Conservation (phyloP, 2,113 vertebrate genomes). For the Cardinalis cardinalis region DNA sequence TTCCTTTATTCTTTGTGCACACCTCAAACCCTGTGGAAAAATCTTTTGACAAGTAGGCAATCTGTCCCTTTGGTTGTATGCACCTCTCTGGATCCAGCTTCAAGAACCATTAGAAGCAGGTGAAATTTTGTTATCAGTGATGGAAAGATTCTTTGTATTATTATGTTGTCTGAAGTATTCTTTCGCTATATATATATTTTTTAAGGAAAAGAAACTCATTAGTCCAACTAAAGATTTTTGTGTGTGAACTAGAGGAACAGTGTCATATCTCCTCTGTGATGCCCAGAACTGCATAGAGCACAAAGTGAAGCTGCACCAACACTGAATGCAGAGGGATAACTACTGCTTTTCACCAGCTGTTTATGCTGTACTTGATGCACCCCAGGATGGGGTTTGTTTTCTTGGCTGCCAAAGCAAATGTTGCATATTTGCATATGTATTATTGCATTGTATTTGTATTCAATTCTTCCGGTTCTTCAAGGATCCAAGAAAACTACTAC, state of each 20-base stretch:
- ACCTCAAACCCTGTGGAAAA: not conserved
- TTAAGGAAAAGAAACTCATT: not conserved
- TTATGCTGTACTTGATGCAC: not conserved
- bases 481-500: not conserved
- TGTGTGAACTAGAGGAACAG: not conserved
- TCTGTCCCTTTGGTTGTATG: not conserved
- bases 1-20: not conserved
- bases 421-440: not conserved
- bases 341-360: not conserved
- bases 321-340: too few species aligned
- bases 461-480: not conserved
- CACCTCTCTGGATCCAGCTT: not conserved
- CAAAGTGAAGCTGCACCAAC: not conserved
- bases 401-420: not conserved
- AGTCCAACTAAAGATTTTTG: not conserved
- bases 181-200: fast-evolving
- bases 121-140: not conserved
- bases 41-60: not conserved
- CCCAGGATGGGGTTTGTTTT: not conserved
- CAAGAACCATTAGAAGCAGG: not conserved
- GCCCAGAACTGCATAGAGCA: not conserved
- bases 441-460: not conserved
- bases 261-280: not conserved
- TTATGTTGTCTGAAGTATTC: not conserved
- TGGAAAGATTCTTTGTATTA: not conserved